Evolutionary conservation across 1,140 invertebrate species (phyloP).

Genomic region (Solenopsis invicta): DNA sequence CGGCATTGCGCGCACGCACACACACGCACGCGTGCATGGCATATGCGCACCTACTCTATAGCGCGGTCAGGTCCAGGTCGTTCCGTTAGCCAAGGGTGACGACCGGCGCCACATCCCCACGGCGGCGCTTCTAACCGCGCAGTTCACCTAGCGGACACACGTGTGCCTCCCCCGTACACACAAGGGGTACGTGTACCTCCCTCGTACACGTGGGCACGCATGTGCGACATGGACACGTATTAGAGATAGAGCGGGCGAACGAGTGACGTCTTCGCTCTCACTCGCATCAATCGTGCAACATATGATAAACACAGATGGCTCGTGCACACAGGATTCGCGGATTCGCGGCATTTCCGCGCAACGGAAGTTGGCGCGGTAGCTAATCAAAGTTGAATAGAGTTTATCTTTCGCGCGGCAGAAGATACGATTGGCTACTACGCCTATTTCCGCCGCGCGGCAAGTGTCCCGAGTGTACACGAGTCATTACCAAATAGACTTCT

Average conservation of each 20-base stretch:
- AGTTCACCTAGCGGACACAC: slow-evolving; percentile 58
- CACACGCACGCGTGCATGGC: background rate
- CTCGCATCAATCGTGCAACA: slow-evolving; percentile 26
- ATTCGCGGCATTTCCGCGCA: too few relatives aligned
- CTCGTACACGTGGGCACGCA: slow-evolving; percentile 57
- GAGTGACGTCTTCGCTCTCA: slow-evolving; percentile 6
- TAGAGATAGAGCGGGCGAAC: slow-evolving; percentile 10
- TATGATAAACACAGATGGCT: slow-evolving; percentile 58
- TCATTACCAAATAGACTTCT: slow-evolving; percentile 47
- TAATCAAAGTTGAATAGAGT: too few relatives aligned
- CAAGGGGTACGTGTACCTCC: background rate
- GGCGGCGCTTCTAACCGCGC: slow-evolving; percentile 26
- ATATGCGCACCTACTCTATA: background rate
- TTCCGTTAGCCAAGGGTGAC: slow-evolving; percentile 48
- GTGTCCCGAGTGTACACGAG: too few relatives aligned
- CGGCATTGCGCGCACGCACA: slow-evolving; percentile 60
- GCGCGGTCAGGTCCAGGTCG: slow-evolving; percentile 37
- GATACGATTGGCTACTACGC: too few relatives aligned
- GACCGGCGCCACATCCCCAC: slow-evolving; percentile 39
- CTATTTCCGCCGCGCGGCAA: too few relatives aligned
- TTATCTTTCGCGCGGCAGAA: too few relatives aligned
- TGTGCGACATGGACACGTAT: slow-evolving; percentile 46
- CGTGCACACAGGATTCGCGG: too few relatives aligned
- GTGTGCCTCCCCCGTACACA: slow-evolving; percentile 34
- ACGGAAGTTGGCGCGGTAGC: too few relatives aligned